Conservation (phyloP, 2,888 invertebrate genomes). For the Coleophora flavipennella region DNA sequence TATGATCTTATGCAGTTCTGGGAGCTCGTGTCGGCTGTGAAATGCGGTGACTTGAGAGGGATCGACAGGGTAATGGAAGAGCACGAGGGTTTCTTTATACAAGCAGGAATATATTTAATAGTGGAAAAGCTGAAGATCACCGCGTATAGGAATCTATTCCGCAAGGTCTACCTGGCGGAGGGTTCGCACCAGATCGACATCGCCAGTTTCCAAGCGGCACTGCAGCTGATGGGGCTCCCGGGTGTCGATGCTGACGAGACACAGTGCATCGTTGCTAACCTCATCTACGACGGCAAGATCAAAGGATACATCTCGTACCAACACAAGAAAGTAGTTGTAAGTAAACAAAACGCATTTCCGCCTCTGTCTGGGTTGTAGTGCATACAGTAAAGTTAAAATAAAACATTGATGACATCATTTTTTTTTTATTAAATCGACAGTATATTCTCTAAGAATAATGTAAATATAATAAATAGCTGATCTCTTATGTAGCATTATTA, state of each 20-base stretch:
- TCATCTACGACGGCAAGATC: constrained; percentile 97
- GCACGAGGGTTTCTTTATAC: constrained; percentile 94
- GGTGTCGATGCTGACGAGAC: constrained; percentile 96
- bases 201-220: constrained; percentile 84
- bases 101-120: constrained; percentile 97
- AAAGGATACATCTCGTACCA: constrained; percentile 98
- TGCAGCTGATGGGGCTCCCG: constrained; percentile 84
- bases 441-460: constrained; percentile 70
- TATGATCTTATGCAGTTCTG: constrained; percentile 93
- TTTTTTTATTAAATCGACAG: constrained; percentile 70
- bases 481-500: constrained; percentile 47
- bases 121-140: constrained; percentile 96
- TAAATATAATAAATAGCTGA: constrained; percentile 65
- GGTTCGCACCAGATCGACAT: constrained; percentile 92
- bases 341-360: constrained; percentile 97
- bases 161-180: constrained; percentile 85
- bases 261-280: constrained; percentile 95
- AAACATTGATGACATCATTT: constrained; percentile 52
- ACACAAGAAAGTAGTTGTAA: constrained; percentile 97
- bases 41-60: constrained; percentile 88
- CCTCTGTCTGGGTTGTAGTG: constrained; percentile 75
- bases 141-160: constrained; percentile 96
- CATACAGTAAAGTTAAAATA: constrained; percentile 20
- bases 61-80: constrained; percentile 88
- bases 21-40: constrained; percentile 90